Evolutionary conservation across 2,888 invertebrate genomes (phyloP).

Genomic region (Drosophila heteroneura): DNA sequence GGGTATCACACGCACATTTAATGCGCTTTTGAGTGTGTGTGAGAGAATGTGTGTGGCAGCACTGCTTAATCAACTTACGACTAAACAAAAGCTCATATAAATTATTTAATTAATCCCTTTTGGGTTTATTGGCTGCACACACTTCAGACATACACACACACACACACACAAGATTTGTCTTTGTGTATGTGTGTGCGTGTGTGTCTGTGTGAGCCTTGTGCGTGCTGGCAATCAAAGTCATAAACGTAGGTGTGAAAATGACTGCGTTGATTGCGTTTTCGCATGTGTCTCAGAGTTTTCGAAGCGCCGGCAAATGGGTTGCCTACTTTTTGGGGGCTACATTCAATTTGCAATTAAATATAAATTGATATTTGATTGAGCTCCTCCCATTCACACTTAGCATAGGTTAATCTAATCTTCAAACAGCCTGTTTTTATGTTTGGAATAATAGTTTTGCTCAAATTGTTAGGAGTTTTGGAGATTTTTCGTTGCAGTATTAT

Average conservation of each 20-base stretch:
- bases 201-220: constrained; percentile 40
- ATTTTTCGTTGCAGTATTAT: not conserved
- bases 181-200: constrained; percentile 10
- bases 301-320: constrained; percentile 46
- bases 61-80: constrained; percentile 75
- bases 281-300: constrained; percentile 54
- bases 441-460: not conserved
- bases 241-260: constrained; percentile 74
- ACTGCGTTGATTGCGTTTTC: constrained; percentile 69
- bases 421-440: not conserved
- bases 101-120: constrained; percentile 77
- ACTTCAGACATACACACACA: constrained; percentile 20
- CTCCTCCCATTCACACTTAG: constrained; percentile 11
- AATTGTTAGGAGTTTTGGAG: too few species aligned
- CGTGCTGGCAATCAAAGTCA: constrained; percentile 77
- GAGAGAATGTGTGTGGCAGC: constrained; percentile 16
- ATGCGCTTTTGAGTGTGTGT: constrained; percentile 65
- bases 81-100: constrained; percentile 76
- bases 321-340: constrained; percentile 52
- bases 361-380: constrained; percentile 61
- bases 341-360: constrained; percentile 59
- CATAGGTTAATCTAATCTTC: constrained; percentile 26
- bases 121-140: constrained; percentile 68
- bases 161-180: constrained; percentile 11
- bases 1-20: constrained; percentile 59